Evolutionary conservation across 2,113 vertebrate species (phyloP).

Genomic region (Euleptes europaea): DNA sequence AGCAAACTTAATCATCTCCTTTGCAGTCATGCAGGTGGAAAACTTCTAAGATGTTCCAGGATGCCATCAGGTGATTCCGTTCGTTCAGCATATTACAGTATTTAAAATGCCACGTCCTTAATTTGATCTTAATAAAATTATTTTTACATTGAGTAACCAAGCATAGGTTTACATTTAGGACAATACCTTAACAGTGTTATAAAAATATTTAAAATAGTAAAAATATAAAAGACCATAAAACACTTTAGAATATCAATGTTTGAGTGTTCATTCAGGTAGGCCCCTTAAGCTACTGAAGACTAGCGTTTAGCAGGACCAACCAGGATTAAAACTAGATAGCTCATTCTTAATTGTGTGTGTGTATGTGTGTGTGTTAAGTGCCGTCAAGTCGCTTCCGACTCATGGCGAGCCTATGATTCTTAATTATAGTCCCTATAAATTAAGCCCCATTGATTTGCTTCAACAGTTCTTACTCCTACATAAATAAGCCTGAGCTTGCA

Average conservation of each 20-base stretch:
- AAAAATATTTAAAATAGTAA: no score
- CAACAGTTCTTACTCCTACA: background rate
- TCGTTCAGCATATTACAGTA: constrained; percentile 1
- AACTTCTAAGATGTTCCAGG: background rate
- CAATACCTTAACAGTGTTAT: constrained; percentile 2
- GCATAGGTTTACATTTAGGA: background rate
- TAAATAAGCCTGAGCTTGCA: background rate
- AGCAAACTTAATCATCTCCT: constrained; percentile 19
- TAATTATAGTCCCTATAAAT: background rate
- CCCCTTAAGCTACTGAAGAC: constrained; percentile 9
- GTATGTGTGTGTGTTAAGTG: no score
- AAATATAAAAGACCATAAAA: constrained; percentile 19
- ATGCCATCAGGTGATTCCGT: background rate
- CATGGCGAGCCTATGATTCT: no score
- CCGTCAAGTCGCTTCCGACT: no score
- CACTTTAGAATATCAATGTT: constrained; percentile 9
- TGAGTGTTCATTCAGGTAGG: constrained; percentile 20
- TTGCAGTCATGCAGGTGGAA: constrained; percentile 3
- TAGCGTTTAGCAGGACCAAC: background rate
- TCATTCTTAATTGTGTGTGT: background rate
- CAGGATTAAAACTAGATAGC: background rate
- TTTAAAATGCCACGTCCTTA: constrained; percentile 17
- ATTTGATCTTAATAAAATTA: background rate
- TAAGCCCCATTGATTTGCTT: constrained; percentile 8
- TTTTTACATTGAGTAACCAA: constrained; percentile 5